Evolutionary conservation across 2,113 vertebrate genomes (phyloP), one percentile per base, ranked within the genome.

Genomic region (Azemiops feae): DNA sequence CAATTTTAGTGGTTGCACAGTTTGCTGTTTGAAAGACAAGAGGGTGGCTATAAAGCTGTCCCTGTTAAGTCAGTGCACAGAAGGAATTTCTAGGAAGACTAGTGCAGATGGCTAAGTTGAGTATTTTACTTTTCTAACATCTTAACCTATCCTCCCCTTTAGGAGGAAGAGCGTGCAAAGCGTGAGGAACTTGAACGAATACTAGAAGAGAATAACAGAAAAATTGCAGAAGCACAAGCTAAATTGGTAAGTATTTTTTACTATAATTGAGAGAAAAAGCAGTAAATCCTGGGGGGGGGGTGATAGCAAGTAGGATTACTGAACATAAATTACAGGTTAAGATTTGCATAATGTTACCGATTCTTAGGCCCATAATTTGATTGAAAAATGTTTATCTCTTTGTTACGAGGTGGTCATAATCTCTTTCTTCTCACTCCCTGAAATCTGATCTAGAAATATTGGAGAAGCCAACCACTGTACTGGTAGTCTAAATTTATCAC

Each of bases 151-250:
- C 98, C 98, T 97, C 98, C 99, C 98, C 60, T 99, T 97, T 99
- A 99, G 99, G 99, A 99, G 98, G 99, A 99, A 99, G 99, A 99
- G 97, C 99, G 99, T 97, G 99, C 98, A 96, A 99, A 99, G 97
- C 98, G 99, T 97, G 99, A 99, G 98, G 99, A 99, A 93, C 98
- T 99, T 96, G 99, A 99, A 97, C 99, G 99, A 98, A 99, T 99
- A 98, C 97, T 99, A 96, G 99, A 99, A 98, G 99, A 99, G 97
- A 99, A 99, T 99, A 99, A 99, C 98, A 98, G 99, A 98, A 99
- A 99, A 99, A 99, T 99, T 94, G 99, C 99, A 52, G 99, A 99
- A 95, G 99, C 99, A 97, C 99, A 99, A 97, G 99, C 99, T 98
- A 99, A 99, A 96, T 98, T 99, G 99, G 99, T 99, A 98, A 52